A percentile compares a stretch with the other conserved stretches of the same genome.
phyloP scores from a whole-genome alignment of 2,888 invertebrate genomes.

The Rhingia campestris region DNA sequence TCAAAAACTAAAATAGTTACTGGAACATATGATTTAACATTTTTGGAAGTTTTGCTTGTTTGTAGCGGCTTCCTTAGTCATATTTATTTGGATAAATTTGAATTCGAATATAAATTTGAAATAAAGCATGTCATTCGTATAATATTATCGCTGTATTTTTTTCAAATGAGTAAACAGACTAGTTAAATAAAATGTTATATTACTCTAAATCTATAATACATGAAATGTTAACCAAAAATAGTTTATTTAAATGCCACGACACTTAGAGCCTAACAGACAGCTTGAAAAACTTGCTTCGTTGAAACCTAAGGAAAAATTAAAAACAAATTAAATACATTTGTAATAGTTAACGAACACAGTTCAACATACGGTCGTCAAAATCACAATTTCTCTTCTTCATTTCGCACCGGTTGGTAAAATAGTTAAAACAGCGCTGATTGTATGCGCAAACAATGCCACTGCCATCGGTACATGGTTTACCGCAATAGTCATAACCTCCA shows the following conservation, averaged over 20 bases:
- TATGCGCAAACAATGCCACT: constrained; percentile 49
- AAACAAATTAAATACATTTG: background rate
- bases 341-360: background rate
- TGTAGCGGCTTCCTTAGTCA: too few species aligned
- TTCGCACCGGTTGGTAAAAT: constrained; percentile 48
- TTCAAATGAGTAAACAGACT: too few species aligned
- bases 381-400: constrained; percentile 61
- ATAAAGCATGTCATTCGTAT: too few species aligned
- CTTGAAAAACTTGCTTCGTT: constrained; percentile 5
- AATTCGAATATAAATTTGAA: too few species aligned
- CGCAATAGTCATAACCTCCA: constrained; percentile 63
- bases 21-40: too few species aligned
- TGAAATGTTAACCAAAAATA: background rate
- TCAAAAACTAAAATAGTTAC: too few species aligned
- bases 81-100: too few species aligned
- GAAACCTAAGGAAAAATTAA: constrained; percentile 40
- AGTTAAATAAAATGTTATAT: too few species aligned
- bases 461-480: constrained; percentile 51
- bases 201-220: too few species aligned
- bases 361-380: constrained; percentile 37
- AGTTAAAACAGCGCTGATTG: constrained; percentile 48
- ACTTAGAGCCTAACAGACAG: constrained; percentile 28
- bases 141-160: too few species aligned
- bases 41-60: too few species aligned
- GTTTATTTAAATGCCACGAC: background rate